phyloP scores from a whole-genome alignment of 2,113 vertebrate genomes.

The Salvelinus sp. region DNA sequence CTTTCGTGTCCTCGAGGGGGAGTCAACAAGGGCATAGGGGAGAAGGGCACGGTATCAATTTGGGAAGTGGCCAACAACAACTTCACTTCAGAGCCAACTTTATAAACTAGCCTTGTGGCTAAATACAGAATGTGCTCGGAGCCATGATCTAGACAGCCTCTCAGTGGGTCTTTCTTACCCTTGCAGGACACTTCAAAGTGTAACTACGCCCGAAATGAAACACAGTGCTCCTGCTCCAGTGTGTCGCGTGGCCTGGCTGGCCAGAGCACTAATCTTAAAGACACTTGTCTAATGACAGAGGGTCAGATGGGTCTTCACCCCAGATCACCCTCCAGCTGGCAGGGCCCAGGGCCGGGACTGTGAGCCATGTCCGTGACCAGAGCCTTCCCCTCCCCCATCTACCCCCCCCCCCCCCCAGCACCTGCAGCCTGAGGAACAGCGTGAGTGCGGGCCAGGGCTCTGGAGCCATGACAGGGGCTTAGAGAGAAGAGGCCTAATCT shows the following conservation, averaged over 20 bases:
- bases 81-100: not conserved
- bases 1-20: not conserved
- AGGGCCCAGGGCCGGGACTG: constrained; percentile 35
- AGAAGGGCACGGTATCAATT: not conserved
- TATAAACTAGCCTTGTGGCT: constrained; percentile 14
- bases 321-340: constrained; percentile 58
- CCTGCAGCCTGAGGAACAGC: constrained; percentile 43
- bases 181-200: constrained; percentile 17
- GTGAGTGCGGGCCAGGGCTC: constrained; percentile 48
- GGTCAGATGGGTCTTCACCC: constrained; percentile 27
- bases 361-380: constrained; percentile 50
- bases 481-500: constrained; percentile 45
- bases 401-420: not conserved
- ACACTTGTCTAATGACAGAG: constrained; percentile 43
- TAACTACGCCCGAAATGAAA: constrained; percentile 12
- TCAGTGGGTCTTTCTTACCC: constrained; percentile 20
- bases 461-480: constrained; percentile 31
- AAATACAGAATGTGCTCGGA: constrained; percentile 10
- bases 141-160: not conserved
- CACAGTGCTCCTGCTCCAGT: constrained; percentile 18
- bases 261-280: constrained; percentile 32
- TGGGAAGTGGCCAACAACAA: not conserved
- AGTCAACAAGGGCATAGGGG: constrained; percentile 26
- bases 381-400: not conserved
- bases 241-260: constrained; percentile 7